Evolutionary conservation across 2,888 invertebrate genomes (phyloP), one percentile per base, ranked within the genome.

Genomic region (Drosophila suboccidentalis): DNA sequence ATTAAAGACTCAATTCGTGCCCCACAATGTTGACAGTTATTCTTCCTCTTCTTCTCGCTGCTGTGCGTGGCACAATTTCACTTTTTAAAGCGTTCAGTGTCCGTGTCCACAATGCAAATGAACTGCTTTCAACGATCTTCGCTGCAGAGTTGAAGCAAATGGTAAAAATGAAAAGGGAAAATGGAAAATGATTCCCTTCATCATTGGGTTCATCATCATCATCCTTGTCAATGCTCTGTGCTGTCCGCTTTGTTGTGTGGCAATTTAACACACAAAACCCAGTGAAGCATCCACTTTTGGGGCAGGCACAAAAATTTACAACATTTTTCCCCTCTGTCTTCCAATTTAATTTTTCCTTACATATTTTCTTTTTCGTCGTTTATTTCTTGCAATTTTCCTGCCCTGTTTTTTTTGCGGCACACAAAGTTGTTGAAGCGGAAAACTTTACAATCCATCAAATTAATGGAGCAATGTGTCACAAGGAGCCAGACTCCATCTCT

Each of bases 381-480:
- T 55, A 68, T 80, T 71, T 62, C 69, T 76, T 80, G 62, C 83
- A 74, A 59, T 75, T 49, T 83, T 80, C 67, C 57, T 41, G 53
- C 47, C 44, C 47, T 50, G 34, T 22, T 39, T 51, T 55, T 55
- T 72, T 55, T 72, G 60, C 61, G 15, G 63, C 54, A 67, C 71
- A 62, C 43, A 67, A 87, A 81, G 75, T 76, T 78, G 78, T 53
- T 87, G 80, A 80, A 89, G 86, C 88, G 67, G 66, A 87, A 89
- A 89, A 86, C 86, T 86, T 87, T 87, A 89, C 86, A 89, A 86
- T 86, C 86, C 90, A 89, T 86, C 86, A 86, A 86, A 87, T 86
- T 89, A 89, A 86, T 86, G 86, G 88, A 80, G 90, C 86, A 86
- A 86, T 86, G 88, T 86, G 88, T 89, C 90, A 80, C 88, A 66